These are phyloP conservation scores for Eupeodes latifasciatus DNA, from an alignment of 2,888 invertebrate genomes.

Conservation along the genomic window DNA sequence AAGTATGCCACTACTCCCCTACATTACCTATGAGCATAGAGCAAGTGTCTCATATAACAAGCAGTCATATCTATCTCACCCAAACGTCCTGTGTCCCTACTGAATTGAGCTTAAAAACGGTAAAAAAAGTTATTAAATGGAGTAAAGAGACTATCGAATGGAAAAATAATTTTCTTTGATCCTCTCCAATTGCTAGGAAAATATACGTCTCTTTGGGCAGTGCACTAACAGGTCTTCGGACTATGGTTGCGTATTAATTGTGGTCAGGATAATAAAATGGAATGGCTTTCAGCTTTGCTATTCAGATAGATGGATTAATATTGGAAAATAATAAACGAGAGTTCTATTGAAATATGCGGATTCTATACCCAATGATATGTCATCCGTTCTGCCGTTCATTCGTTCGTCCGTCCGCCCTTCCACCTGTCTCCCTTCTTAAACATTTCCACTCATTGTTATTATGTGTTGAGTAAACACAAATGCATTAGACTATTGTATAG, in stretches of 20 bases:
- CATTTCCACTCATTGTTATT: constrained; percentile 7
- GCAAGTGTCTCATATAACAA: neutral
- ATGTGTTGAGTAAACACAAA: neutral
- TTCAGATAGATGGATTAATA: constrained; percentile 74
- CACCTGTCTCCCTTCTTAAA: neutral
- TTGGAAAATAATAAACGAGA: constrained; percentile 72
- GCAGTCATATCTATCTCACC: neutral
- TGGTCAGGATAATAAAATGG: constrained; percentile 83
- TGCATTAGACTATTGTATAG: constrained; percentile 8
- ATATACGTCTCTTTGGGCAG: constrained; percentile 57
- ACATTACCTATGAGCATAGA: neutral
- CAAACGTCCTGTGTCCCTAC: neutral
- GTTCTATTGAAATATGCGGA: constrained; percentile 66
- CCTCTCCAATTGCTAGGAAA: constrained; percentile 73
- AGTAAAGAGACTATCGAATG: constrained; percentile 58
- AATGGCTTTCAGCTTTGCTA: constrained; percentile 81
- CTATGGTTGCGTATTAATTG: constrained; percentile 80
- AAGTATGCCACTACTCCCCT: neutral
- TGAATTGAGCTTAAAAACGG: constrained; percentile 28
- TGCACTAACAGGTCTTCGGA: constrained; percentile 46
- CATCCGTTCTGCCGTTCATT: neutral
- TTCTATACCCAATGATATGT: constrained; percentile 49
- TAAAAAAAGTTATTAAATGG: constrained; percentile 1
- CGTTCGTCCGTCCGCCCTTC: neutral
- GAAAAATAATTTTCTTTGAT: constrained; percentile 76